phyloP scores from a whole-genome alignment of 2,888 invertebrate genomes.

The Eumerus sabulonum region DNA sequence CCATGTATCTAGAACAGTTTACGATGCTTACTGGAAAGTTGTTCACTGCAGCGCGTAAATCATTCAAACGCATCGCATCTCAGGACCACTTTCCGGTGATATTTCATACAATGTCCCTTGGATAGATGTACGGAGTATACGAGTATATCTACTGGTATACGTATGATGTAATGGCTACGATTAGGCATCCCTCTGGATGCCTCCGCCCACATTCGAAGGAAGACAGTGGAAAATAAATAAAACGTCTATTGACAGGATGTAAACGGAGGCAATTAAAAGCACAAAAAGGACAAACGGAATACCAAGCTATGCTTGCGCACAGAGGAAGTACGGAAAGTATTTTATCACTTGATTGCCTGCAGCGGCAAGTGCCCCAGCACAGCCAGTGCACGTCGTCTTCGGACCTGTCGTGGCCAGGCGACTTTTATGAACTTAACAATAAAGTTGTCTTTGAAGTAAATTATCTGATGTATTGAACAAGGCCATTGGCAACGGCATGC shows the following conservation, averaged over 20 bases:
- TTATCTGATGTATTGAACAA: constrained; percentile 60
- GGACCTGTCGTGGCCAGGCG: constrained; percentile 38
- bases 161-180: constrained; percentile 20
- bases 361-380: constrained; percentile 28
- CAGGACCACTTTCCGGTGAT: constrained; percentile 56
- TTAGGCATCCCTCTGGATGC: constrained; percentile 20
- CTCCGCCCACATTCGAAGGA: constrained; percentile 4
- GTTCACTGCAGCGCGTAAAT: constrained; percentile 62
- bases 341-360: constrained; percentile 23
- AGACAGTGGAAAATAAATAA: constrained; percentile 52
- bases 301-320: constrained; percentile 7
- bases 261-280: constrained; percentile 63
- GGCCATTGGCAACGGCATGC: constrained; percentile 25
- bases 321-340: constrained; percentile 13
- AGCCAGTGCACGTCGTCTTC: constrained; percentile 17
- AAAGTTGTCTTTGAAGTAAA: constrained; percentile 65
- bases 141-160: background rate
- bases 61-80: constrained; percentile 63
- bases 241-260: constrained; percentile 56
- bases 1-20: constrained; percentile 51
- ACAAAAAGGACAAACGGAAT: constrained; percentile 34
- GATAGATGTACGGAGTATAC: background rate
- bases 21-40: constrained; percentile 55
- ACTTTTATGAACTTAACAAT: constrained; percentile 65
- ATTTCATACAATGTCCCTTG: constrained; percentile 47